Base-by-base conservation (phyloP, 2,888 invertebrate genomes). In the Archips crataeganus region DNA sequence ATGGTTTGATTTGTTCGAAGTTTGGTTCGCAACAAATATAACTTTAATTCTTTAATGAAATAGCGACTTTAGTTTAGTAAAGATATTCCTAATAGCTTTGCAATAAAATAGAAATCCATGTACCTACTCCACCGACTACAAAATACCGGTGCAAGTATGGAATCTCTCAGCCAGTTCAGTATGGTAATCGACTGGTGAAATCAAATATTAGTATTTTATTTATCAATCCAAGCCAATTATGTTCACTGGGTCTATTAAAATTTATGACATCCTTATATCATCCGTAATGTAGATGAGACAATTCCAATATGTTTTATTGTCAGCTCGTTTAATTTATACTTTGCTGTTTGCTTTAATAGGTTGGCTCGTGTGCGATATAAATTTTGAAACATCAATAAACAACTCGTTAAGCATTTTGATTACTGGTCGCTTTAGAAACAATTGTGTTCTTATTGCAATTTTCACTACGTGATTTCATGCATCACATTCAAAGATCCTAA, bases 101-200 rank as follows among this genome's bases (percentile, higher is more conserved):
- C 47, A 57, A 73, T 73, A 68, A 68, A 54, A 54, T 67, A 36
- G 62, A 67, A 72, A 72, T 47, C 42, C 23, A 60, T 10, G 23
- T 63, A 60, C 39, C 36, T 39, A 39, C 23, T 54, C 1, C 39
- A 60, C 45, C 62, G 49, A 57, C 57, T 63, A 36, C 45, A 39
- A 66, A 34, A 67, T 34, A 59, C 59, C 70, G 63, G 66, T 45
- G 60, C 62, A 62, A 75, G 78, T 77, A 73, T 64, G 71, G 67
- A 75, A 73, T 59, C 34, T 73, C 62, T 74, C 79, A 64, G 68
- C 80, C 80, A 79, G 70, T 78, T 80, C 74, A 71, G 84, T 88
- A 88, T 87, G 87, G 75, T 83, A 87, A 87, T 87, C 70, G 71
- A 76, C 81, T 81, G 74, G 84, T 85, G 82, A 87, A 86, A 86